phyloP scores from a whole-genome alignment of 2,888 invertebrate genomes.

The Ligdia adustata region DNA sequence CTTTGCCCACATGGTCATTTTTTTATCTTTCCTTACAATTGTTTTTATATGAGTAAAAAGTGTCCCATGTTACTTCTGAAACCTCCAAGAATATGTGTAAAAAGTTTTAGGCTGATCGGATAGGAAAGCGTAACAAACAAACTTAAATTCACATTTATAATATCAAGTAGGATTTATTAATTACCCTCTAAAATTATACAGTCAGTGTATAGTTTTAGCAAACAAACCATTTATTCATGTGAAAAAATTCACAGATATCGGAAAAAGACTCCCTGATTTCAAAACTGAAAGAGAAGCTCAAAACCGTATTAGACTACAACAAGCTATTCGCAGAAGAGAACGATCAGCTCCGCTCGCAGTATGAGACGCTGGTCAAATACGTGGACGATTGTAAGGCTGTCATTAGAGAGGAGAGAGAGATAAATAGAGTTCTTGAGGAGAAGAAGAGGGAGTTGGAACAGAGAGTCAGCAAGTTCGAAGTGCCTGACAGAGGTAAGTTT shows the following conservation, averaged over 20 bases:
- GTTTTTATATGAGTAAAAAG: too few species aligned
- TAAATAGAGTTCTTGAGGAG: slow-evolving; percentile 55
- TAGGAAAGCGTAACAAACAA: too few species aligned
- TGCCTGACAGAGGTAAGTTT: slow-evolving; percentile 69
- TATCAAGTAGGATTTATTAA: too few species aligned
- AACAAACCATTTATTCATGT: too few species aligned
- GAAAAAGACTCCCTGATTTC: slow-evolving; percentile 85
- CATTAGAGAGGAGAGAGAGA: slow-evolving; percentile 74
- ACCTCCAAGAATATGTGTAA: too few species aligned
- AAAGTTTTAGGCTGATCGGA: too few species aligned
- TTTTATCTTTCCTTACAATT: too few species aligned
- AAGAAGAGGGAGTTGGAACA: slow-evolving; percentile 61
- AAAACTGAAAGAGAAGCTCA: slow-evolving; percentile 86
- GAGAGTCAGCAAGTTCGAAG: slow-evolving; percentile 68
- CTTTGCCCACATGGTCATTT: too few species aligned
- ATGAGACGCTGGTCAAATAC: slow-evolving; percentile 74
- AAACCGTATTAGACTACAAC: slow-evolving; percentile 84
- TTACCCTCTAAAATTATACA: too few species aligned
- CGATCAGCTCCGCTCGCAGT: slow-evolving; percentile 78
- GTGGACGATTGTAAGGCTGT: slow-evolving; percentile 80
- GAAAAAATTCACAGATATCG: slow-evolving; percentile 78
- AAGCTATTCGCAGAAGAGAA: slow-evolving; percentile 86
- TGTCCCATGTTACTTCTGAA: too few species aligned
- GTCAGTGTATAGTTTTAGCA: too few species aligned
- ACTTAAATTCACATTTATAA: too few species aligned